A percentile compares a stretch with the other conserved stretches of the same genome.
These are phyloP conservation scores for Nebria ingens DNA, from an alignment of 1,140 invertebrate genomes.

Conservation along the genomic window DNA sequence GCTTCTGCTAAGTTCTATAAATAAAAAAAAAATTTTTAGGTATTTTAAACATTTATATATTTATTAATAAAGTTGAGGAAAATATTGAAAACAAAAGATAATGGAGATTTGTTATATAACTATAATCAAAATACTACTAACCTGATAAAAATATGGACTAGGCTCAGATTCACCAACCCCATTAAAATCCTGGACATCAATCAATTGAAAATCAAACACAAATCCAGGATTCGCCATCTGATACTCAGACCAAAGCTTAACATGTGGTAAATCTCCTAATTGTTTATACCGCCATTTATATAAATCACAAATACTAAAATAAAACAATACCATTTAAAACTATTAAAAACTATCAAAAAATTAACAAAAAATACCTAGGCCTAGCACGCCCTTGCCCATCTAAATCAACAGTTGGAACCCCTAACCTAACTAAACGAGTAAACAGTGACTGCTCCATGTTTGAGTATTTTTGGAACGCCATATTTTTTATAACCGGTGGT, in stretches of 20 bases:
- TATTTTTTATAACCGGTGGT: slow-evolving; percentile 98
- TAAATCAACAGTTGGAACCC: slow-evolving; percentile 92
- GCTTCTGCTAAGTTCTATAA: slow-evolving; percentile 93
- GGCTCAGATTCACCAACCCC: slow-evolving; percentile 95
- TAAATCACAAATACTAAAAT: slow-evolving; percentile 74
- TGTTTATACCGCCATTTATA: slow-evolving; percentile 98
- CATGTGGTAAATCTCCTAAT: slow-evolving; percentile 85
- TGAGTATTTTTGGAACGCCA: slow-evolving; percentile 99
- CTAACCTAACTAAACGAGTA: slow-evolving; percentile 88
- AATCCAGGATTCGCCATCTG: slow-evolving; percentile 86
- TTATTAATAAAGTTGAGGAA: too few species aligned
- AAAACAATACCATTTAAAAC: slow-evolving; percentile 12
- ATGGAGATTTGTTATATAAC: too few species aligned
- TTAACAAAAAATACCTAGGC: slow-evolving; percentile 46
- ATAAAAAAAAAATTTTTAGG: slow-evolving; percentile 13
- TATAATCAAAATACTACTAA: slow-evolving; percentile 33
- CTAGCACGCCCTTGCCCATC: slow-evolving; percentile 95
- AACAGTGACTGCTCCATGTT: slow-evolving; percentile 99
- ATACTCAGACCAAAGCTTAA: slow-evolving; percentile 74
- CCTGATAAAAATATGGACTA: slow-evolving; percentile 97
- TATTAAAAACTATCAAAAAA: slow-evolving; percentile 2
- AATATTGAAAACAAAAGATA: too few species aligned
- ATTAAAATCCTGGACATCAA: slow-evolving; percentile 96
- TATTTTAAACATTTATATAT: neutral
- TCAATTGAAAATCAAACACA: slow-evolving; percentile 85